Evolutionary conservation across 2,888 invertebrate genomes (phyloP).

Genomic region (Scotopteryx bipunctaria): DNA sequence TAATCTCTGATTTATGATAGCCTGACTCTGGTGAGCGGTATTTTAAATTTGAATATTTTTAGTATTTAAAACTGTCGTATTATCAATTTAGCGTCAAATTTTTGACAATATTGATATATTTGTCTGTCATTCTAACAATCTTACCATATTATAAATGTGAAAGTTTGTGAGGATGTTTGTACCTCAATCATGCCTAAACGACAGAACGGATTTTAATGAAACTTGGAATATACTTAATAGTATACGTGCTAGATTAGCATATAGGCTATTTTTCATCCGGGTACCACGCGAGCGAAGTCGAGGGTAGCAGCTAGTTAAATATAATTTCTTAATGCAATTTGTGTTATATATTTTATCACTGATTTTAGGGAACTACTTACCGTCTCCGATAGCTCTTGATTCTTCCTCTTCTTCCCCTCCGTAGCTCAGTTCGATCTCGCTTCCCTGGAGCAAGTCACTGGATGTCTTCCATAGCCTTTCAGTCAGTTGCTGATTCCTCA

Average conservation of each 20-base stretch:
- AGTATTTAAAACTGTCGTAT: neutral
- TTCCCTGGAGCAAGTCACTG: constrained; percentile 59
- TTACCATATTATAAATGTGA: too few species aligned
- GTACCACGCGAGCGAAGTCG: too few species aligned
- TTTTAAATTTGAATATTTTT: constrained; percentile 2
- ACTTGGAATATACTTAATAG: too few species aligned
- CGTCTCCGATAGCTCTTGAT: constrained; percentile 63
- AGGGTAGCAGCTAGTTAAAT: too few species aligned
- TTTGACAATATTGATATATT: neutral
- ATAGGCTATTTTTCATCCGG: too few species aligned
- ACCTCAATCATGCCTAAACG: too few species aligned
- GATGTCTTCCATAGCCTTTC: constrained; percentile 67
- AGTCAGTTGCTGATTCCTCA: constrained; percentile 61
- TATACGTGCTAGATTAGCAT: too few species aligned
- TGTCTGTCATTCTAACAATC: neutral
- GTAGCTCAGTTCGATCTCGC: constrained; percentile 69
- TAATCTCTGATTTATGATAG: constrained; percentile 29
- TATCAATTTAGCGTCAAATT: too few species aligned
- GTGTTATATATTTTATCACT: neutral
- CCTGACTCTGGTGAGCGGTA: constrained; percentile 6
- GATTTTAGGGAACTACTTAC: constrained; percentile 41
- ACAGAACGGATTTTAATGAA: too few species aligned
- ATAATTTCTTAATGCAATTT: too few species aligned
- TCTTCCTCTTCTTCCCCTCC: constrained; percentile 59
- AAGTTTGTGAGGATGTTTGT: too few species aligned